Evolutionary conservation across 2,797 vertebrate genomes (phyloP), one percentile per base, ranked within the genome.

Genomic region (Triplophysa bombifrons): DNA sequence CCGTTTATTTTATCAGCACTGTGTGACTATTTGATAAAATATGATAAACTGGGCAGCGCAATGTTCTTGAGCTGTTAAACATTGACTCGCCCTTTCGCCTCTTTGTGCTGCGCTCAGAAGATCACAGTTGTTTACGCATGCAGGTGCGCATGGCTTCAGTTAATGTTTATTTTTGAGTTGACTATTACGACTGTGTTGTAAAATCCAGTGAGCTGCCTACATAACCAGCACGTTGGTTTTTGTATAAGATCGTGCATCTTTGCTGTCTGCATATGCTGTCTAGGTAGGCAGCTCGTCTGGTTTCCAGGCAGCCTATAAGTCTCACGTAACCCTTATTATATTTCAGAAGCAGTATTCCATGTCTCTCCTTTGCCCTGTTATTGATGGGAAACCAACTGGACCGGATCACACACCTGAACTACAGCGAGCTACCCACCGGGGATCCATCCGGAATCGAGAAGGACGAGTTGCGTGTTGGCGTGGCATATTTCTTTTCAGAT

Each of bases 321-420:
- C 51, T 34, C 17, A 19, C 55, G 25, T 19, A 81, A 64, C 19
- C 0, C 79, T 65, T 30, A n/a, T 51, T 68, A 30, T 56, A 30
- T 63, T 70, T 11, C 86, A 94, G 95, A 95, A 93, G 94, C 93
- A 89, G 93, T 93, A 92, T 92, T 95, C 94, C 92, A 93, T 95
- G 94, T 93, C 94, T 94, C 93, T 90, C 90, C 93, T 91, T 93
- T 92, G 96, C 92, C 95, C 91, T 92, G 94, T 96, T 95, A 96
- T 98, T 99, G 97, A 99, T 99, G 98, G 98, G 98, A 95, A 99
- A 99, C 93, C 98, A 99, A 98, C 97, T 99, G 94, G 98, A 99
- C 93, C 96, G 98, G 95, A 98, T 99, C 94, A 99, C 98, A 91
- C 98, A 99, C 95, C 96, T 99, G 92, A 99, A 94, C 95, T 99